Conservation (phyloP, 2,888 invertebrate species). For the Acutogordius australiensis region DNA sequence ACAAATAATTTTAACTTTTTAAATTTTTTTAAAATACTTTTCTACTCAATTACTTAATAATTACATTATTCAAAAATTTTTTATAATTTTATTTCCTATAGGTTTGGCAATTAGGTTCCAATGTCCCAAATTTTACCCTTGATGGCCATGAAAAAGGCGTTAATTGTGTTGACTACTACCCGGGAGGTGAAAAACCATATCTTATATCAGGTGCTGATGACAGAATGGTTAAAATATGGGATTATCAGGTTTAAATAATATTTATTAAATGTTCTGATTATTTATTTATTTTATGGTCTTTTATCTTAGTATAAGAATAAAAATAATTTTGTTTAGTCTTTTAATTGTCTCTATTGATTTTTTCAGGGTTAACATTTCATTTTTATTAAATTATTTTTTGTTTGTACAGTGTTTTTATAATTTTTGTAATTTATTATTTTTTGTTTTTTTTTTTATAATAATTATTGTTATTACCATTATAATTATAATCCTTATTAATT, state of each 20-base stretch:
- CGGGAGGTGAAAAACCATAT: constrained; percentile 94
- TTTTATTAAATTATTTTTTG: too few species aligned
- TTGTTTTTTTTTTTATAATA: too few species aligned
- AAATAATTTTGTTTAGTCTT: too few species aligned
- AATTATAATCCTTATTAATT: too few species aligned
- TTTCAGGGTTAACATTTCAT: too few species aligned
- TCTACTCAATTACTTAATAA: background rate
- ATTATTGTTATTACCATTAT: too few species aligned
- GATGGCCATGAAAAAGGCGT: constrained; percentile 93
- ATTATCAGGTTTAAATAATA: constrained; percentile 37
- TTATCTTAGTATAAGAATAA: too few species aligned
- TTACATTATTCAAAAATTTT: background rate
- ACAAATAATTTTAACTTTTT: background rate
- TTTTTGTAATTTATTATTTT: too few species aligned
- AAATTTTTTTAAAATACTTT: constrained; percentile 10
- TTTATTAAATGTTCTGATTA: constrained; percentile 3
- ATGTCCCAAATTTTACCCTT: constrained; percentile 81
- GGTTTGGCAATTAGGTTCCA: constrained; percentile 91
- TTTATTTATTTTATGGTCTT: background rate
- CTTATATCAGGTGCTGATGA: constrained; percentile 95
- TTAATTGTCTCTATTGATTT: too few species aligned
- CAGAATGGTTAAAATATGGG: constrained; percentile 89
- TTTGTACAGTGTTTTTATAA: too few species aligned
- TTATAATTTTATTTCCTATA: too few species aligned
- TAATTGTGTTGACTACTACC: constrained; percentile 94